Base-by-base conservation (phyloP, 2,888 invertebrate species). In the Subacronicta megacephala region DNA sequence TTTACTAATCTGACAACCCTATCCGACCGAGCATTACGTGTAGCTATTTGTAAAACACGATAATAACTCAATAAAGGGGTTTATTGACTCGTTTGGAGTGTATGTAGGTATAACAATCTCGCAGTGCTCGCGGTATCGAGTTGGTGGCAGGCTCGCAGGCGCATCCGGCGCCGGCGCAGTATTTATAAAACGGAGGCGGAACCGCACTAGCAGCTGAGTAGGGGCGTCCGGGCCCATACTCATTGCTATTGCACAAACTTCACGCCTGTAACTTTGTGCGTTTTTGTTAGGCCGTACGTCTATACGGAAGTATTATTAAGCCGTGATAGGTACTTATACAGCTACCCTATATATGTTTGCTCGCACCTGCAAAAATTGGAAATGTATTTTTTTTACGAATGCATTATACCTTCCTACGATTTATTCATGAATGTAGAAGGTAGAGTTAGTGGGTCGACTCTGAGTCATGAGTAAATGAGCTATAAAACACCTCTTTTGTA, bases 171-270 rank as follows among this genome's bases (percentile, higher is more conserved):
- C 89, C 88, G 85, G 81, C 81, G 80, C 82, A 71, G 86, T 92
- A 92, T 92, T 91, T 90, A 90, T 92, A 92, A 89, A 90, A 87
- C 88, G 89, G 88, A 89, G 90, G 90, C 90, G 91, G 83, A 81
- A 80, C 81, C 64, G 77, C 80, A 81, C 78, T 82, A 80, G 82
- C 82, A 80, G 82, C 81, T 78, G 83, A 80, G 85, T 81, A 85
- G 82, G 84, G 80, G 83, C 85, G 31, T 10, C 26, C 10, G 31
- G 83, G 81, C 78, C 78, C 73, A 76, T 77, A 74, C 80, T 56
- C 58, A 65, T 63, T 54, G 43, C 56, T 46, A 64, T 77, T 70
- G 63, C 77, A 55, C 50, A 74, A 71, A 71, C 54, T 78, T 78
- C 76, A 80, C 82, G 81, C 79, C 81, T 80, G 70, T 71, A 71